A percentile compares a stretch with the other conserved stretches of the same genome.
These are phyloP conservation scores for Limnephilus lunatus DNA, from an alignment of 2,888 invertebrate genomes.

Conservation along the genomic window DNA sequence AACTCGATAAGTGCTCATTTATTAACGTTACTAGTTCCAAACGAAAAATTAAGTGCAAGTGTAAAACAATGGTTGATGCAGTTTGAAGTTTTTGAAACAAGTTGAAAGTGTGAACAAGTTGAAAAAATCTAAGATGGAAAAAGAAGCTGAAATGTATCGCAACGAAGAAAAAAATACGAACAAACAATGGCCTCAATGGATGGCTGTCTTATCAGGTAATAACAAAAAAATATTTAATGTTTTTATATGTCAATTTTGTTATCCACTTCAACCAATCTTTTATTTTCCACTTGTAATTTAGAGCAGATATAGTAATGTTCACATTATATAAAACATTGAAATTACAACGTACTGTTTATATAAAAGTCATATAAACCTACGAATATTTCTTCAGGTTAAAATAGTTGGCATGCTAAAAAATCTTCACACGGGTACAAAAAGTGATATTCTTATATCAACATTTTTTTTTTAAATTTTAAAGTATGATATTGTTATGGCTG, in stretches of 20 bases:
- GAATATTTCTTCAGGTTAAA: too few relatives aligned
- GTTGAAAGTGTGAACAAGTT: background rate
- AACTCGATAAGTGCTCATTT: background rate
- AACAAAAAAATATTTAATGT: conserved; percentile 9
- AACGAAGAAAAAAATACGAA: conserved; percentile 59
- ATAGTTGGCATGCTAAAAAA: background rate
- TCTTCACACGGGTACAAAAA: background rate
- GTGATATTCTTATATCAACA: background rate
- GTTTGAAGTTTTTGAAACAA: background rate
- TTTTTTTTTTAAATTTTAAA: too few relatives aligned
- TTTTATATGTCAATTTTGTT: background rate
- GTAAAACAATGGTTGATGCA: background rate
- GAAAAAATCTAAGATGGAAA: background rate
- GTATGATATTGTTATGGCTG: background rate
- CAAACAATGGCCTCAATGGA: conserved; percentile 70
- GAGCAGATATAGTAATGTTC: background rate
- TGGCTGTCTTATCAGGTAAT: conserved; percentile 71
- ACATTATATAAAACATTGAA: background rate
- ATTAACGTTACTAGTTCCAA: background rate
- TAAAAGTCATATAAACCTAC: too few relatives aligned
- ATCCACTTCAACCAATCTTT: background rate
- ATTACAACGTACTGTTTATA: background rate
- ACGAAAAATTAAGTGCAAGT: background rate
- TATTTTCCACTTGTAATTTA: background rate
- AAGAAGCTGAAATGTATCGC: background rate